Evolutionary conservation across 2,113 vertebrate species (phyloP).

Genomic region (Platycercus adscitus): DNA sequence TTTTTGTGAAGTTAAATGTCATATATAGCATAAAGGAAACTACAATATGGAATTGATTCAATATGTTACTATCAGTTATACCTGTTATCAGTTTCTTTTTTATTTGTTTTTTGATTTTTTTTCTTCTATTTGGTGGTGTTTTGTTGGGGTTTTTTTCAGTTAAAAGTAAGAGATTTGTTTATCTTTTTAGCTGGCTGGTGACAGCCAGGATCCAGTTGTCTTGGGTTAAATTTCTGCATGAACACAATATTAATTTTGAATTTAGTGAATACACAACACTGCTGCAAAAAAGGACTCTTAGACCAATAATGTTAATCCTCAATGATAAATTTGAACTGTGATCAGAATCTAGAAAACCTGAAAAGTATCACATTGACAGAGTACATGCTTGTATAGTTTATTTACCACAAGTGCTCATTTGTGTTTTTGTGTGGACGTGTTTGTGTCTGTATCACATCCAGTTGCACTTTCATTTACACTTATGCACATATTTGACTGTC

Average conservation of each 20-base stretch:
- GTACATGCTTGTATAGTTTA: background rate
- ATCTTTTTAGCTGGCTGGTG: background rate
- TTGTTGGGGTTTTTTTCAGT: background rate
- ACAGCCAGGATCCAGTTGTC: background rate
- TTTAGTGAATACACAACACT: background rate
- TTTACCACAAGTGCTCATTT: background rate
- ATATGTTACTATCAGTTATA: background rate
- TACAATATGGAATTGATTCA: background rate
- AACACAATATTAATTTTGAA: background rate
- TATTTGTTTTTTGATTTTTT: background rate
- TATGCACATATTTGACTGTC: background rate
- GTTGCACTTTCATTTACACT: background rate
- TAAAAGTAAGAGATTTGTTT: background rate
- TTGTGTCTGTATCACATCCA: background rate
- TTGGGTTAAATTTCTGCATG: background rate
- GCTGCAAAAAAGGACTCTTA: background rate
- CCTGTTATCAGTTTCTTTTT: background rate
- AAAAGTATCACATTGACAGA: background rate
- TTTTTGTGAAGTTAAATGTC: background rate
- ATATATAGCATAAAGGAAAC: background rate
- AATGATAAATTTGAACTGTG: background rate
- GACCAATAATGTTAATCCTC: background rate
- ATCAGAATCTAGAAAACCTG: background rate
- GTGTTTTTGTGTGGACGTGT: background rate
- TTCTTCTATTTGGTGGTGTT: too few relatives aligned